These are phyloP conservation scores for Vidua chalybeata DNA, from an alignment of 2,113 vertebrate species.

Conservation along the genomic window DNA sequence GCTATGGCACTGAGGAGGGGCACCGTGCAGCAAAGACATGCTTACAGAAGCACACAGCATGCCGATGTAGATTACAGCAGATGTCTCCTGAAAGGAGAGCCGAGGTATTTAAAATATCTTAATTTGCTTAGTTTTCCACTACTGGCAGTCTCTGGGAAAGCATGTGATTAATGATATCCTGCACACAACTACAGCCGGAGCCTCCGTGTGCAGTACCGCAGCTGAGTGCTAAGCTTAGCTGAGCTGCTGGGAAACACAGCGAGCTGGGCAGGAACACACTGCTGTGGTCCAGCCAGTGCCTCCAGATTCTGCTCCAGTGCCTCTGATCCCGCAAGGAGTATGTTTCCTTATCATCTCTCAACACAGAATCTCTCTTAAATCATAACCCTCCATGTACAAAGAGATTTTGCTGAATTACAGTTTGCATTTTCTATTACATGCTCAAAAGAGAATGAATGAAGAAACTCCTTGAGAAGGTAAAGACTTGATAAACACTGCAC, in stretches of 20 bases:
- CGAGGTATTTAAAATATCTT: conserved; percentile 18
- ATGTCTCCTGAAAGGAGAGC: conserved; percentile 38
- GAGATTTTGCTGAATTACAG: neutral
- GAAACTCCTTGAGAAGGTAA: neutral
- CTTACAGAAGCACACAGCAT: neutral
- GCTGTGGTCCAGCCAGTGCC: neutral
- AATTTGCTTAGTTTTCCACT: conserved; percentile 46
- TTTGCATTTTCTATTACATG: neutral
- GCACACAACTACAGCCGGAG: neutral
- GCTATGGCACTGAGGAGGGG: neutral
- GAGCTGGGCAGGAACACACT: neutral
- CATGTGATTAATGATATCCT: conserved; percentile 17
- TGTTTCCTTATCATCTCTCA: neutral
- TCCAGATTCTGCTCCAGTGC: neutral
- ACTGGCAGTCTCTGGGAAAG: conserved; percentile 20
- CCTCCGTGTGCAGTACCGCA: accelerated
- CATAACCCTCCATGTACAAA: neutral
- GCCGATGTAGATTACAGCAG: conserved; percentile 9
- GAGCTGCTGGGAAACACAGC: neutral
- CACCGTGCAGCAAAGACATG: accelerated
- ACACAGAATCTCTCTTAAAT: neutral
- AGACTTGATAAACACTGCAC: neutral
- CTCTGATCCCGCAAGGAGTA: neutral
- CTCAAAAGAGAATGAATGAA: neutral
- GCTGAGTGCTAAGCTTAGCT: neutral